Evolutionary conservation across 2,797 vertebrate species (phyloP), one percentile per base, ranked within the genome.

Genomic region (Neosilurus mollespiculum): DNA sequence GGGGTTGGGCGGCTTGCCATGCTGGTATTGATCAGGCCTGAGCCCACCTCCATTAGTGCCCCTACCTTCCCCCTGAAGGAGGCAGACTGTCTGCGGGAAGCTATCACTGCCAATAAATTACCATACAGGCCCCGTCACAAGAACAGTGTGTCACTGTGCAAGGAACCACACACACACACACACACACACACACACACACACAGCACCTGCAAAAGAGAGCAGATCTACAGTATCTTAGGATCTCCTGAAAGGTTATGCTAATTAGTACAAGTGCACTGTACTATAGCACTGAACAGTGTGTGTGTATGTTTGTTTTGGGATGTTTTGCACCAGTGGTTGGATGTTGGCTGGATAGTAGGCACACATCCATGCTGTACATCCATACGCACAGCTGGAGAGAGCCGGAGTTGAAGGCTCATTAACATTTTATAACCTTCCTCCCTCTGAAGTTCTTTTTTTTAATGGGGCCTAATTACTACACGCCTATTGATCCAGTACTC

Each of bases 11-110:
- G 51, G 53, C 81, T 83, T 90, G 90, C 90, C 90, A 91, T 88
- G 77, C 70, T 87, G 11, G 88, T 93, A 94, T 94, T 91, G 93
- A 94, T 94, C 89, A 84, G 88, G 90, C 87, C 88, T 90, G 90
- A 89, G 90, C 91, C 91, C 86, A 86, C 90, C 90, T 94, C 93
- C 93, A 94, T 94, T 94, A 94, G 93, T 91, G 93, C 91, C 93
- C 93, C 90, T 86, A 88, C 83, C 90, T 90, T 87, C 84, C 87
- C 88, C 89, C 85, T 81, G 85, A 88, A 89, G 89, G 92, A 93
- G 92, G 91, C 93, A 93, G 93, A 93, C 91, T 87, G 90, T 92
- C 88, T 93, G 94, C 91, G 30, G 88, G 86, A 86, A 88, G 83
- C 86, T 86, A 86, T 86, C 86, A 86, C 73, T 83, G 86, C 87